Evolutionary conservation across 1,140 invertebrate genomes (phyloP), one percentile per base, ranked within the genome.

Genomic region (Cydia amplana): DNA sequence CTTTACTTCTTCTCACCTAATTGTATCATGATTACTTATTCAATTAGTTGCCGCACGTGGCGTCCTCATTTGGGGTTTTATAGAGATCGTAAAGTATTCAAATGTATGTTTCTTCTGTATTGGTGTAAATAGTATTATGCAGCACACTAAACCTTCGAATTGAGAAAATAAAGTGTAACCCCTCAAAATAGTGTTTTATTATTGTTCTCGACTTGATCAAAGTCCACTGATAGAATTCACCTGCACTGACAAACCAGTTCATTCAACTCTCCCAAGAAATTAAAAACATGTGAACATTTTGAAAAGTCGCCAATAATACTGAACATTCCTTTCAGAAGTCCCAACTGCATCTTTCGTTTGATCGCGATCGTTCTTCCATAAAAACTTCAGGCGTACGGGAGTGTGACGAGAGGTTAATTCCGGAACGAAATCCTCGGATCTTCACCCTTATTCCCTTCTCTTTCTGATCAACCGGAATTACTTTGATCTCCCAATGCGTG

Each of bases 301-400:
- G 51, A 55, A 55, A 55, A 18, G 16, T 55, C 51, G 16, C n/a
- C 46, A 49, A 49, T 4, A n/a, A 49, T 55, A 18, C 51, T n/a
- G n/a, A 55, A 18, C 51, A 55, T 55, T 55, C 51, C 51, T 55
- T 18, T 18, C 16, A 18, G 51, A 20, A 55, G 51, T 55, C n/a
- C 5, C 16, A 55, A 55, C 49, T 51, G 18, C 4, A 55, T 18
- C n/a, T 55, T 20, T 55, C 51, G 51, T 67, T 67, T 67, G 64
- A 67, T 67, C 64, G 64, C n/a, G 25, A 67, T 67, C 12, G 12
- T 67, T 67, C 64, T 67, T 32, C 64, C 28, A 67, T 67, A 67
- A 67, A 67, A 67, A 67, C 64, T 32, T 32, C 64, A 67, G 25
- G 64, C 23, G 64, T 32, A 10, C 64, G 28, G 28, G 25, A 9